Evolutionary conservation across 2,113 vertebrate genomes (phyloP).

Genomic region (Syngnathoides biaculeatus): DNA sequence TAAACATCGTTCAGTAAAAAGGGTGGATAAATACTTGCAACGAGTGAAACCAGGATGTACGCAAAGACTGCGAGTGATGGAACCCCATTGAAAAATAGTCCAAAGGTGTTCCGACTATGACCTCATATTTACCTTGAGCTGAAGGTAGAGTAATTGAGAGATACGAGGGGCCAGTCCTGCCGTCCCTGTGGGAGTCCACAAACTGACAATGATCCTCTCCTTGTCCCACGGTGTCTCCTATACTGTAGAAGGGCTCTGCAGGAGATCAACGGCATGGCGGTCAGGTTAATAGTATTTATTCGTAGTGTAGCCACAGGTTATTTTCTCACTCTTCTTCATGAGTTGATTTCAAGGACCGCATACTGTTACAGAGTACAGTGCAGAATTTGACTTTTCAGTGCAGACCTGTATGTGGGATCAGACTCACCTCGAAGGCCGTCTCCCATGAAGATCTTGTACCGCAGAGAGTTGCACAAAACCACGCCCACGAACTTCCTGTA

Average conservation of each 20-base stretch:
- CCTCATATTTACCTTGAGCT: slow-evolving; percentile 79
- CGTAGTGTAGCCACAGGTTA: not conserved
- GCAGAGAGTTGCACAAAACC: slow-evolving; percentile 92
- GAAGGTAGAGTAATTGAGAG: slow-evolving; percentile 80
- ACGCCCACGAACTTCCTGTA: slow-evolving; percentile 97
- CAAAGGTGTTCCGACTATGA: not conserved
- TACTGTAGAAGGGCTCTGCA: slow-evolving; percentile 91
- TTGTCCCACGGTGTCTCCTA: slow-evolving; percentile 90
- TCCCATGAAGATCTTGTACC: slow-evolving; percentile 98
- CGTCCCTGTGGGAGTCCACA: slow-evolving; percentile 94
- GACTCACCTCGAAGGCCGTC: slow-evolving; percentile 86
- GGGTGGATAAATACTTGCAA: not conserved
- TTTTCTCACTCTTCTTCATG: not conserved
- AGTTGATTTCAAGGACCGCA: not conserved
- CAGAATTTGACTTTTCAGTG: not conserved
- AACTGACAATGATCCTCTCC: slow-evolving; percentile 98
- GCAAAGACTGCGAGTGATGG: not conserved
- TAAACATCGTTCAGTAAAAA: not conserved
- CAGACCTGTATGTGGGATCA: not conserved
- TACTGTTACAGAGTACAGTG: not conserved
- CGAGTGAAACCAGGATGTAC: not conserved
- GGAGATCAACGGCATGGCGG: not conserved
- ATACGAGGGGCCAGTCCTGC: slow-evolving; percentile 86
- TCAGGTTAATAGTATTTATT: not conserved
- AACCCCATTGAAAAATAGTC: not conserved